These are phyloP conservation scores for Acleris emargana DNA, from an alignment of 2,888 invertebrate genomes.

Conservation along the genomic window DNA sequence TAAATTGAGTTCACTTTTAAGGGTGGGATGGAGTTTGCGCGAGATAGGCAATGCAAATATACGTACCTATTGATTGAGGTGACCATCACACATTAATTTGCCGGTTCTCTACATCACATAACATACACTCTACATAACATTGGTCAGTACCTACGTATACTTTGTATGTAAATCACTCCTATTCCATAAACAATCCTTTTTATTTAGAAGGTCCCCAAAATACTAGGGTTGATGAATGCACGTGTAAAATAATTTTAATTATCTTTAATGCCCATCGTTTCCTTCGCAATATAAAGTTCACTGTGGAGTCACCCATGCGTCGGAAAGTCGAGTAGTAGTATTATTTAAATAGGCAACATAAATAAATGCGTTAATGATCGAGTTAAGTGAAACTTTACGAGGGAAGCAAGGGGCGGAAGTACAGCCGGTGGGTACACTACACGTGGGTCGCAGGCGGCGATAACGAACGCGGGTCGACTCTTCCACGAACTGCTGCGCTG, in stretches of 20 bases:
- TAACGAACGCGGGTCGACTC: slow-evolving; percentile 51
- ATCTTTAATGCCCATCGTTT: slow-evolving; percentile 25
- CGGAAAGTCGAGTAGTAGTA: slow-evolving; percentile 23
- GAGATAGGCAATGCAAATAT: too few relatives aligned
- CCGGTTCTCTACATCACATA: too few relatives aligned
- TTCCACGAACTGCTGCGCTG: background rate
- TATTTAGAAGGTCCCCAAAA: slow-evolving; percentile 4
- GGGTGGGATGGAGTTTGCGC: too few relatives aligned
- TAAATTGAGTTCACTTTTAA: too few relatives aligned
- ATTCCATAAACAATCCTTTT: background rate
- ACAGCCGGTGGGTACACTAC: slow-evolving; percentile 53
- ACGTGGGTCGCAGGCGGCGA: slow-evolving; percentile 73
- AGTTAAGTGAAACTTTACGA: slow-evolving; percentile 37
- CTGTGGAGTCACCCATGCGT: slow-evolving; percentile 27
- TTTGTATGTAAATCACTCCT: background rate
- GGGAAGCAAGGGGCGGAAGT: slow-evolving; percentile 74
- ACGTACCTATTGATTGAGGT: too few relatives aligned
- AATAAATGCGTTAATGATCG: slow-evolving; percentile 37
- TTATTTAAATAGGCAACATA: slow-evolving; percentile 35
- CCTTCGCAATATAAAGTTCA: slow-evolving; percentile 26
- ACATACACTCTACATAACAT: too few relatives aligned
- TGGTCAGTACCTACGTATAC: too few relatives aligned
- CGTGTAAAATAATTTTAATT: slow-evolving; percentile 22
- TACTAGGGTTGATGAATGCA: slow-evolving; percentile 14
- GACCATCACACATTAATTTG: too few relatives aligned